Evolutionary conservation across 2,888 invertebrate species (phyloP), one percentile per base, ranked within the genome.

Genomic region (Cremastobaeus sp.): DNA sequence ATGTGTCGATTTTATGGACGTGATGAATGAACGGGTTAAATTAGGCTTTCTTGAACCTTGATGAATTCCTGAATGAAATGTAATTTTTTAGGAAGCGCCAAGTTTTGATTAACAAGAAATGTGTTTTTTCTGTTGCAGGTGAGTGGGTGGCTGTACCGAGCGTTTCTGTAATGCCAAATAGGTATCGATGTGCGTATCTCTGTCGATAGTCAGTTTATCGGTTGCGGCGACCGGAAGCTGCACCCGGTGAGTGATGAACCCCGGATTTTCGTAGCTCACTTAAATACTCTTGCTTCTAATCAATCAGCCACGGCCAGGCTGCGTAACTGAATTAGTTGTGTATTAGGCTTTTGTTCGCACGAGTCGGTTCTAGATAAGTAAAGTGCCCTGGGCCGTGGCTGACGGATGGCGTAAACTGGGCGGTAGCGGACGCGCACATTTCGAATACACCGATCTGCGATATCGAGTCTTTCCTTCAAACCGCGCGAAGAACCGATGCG

Each of bases 111-210:
- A 37, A 41, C 41, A 3, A 41, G 25, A 25, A 37, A 37, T 37
- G 52, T 47, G 2, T 18, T 21, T 59, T 64, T 12, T 70, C 41
- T 71, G 87, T 87, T 88, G 72, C 84, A 88, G 87, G 87, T 88
- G 87, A 88, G 87, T 88, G 85, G 86, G 85, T 84, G 84, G 82
- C 84, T 83, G 85, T 86, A 84, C 82, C 86, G 84, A 84, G 84
- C 83, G 86, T 86, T 83, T 85, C 83, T 85, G 85, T 86, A 87
- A 88, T 88, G 87, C 87, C 87, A 88, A 88, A 88, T 87, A 87
- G 86, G 84, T 85, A 86, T 86, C 86, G 86, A 86, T 86, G 86
- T 85, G 86, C 85, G 83, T 84, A 81, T 76, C 80, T 76, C 81
- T 83, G 85, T 85, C 85, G 85, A 86, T 85, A 84, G 85, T 86